phyloP scores from a whole-genome alignment of 2,113 vertebrate species.

The Synodontis membranacea region DNA sequence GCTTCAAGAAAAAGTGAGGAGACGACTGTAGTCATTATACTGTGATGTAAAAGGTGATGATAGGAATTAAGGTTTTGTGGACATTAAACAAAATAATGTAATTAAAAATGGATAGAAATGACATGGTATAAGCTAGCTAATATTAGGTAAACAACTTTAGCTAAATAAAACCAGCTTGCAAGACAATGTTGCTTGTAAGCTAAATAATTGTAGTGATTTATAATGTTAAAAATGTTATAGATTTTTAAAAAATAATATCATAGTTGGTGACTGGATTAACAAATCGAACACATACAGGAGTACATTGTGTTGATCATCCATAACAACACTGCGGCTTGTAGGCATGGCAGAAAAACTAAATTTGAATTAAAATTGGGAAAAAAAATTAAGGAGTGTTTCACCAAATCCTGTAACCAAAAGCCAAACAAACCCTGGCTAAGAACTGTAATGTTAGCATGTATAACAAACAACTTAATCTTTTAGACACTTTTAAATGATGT shows the following conservation, averaged over 20 bases:
- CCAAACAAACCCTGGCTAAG: neutral
- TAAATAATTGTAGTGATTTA: neutral
- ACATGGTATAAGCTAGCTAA: neutral
- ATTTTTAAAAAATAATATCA: too few species aligned
- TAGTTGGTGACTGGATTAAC: neutral
- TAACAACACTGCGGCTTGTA: neutral
- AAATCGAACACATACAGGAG: neutral
- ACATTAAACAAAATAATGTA: neutral
- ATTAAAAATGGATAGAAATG: neutral
- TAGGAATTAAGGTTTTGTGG: neutral
- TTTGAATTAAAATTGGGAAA: neutral
- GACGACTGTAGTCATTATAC: neutral
- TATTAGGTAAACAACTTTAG: neutral
- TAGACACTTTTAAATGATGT: neutral
- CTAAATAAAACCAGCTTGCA: neutral
- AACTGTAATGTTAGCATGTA: neutral
- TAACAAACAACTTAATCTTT: neutral
- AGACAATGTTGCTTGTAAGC: neutral
- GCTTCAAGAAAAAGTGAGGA: neutral
- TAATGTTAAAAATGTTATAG: neutral
- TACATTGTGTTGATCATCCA: neutral
- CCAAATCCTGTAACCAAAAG: neutral
- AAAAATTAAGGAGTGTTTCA: neutral
- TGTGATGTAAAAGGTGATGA: neutral
- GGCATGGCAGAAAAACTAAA: neutral